Base-by-base conservation (phyloP, 2,113 vertebrate species). In the Nycticebus coucang region DNA sequence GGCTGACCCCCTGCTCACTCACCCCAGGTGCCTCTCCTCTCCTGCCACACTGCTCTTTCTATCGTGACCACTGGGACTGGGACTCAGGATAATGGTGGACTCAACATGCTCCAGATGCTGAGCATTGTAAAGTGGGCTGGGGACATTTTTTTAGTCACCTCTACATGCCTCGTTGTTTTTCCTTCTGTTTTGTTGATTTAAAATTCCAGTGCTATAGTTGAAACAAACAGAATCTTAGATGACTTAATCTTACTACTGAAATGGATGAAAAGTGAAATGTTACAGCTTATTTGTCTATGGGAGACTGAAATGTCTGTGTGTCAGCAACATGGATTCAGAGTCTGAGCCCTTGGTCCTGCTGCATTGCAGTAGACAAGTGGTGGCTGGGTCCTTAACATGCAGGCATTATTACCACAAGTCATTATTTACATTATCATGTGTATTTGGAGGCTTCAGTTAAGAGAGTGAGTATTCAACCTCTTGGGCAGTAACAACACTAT, bases 241-340 rank as follows among this genome's bases (percentile, higher is more conserved):
- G 80, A 79, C 17, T 37, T 68, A 53, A 69, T 64, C 59, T 77
- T 55, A 59, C 8, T 62, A 69, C 30, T 68, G 28, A 87, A 91
- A 72, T 6, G 89, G 60, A 84, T 28, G 24, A 71, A 89, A 88
- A 80, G 55, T 37, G 41, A 80, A 77, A 69, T 15, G 69, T 15
- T 74, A 45, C 45, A 28, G 50, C 41, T 53, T 5, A 5, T 15
- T 4, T 68, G 53, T 86, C 28, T 85, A 19, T 5, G 4, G n/a
- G 93, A 57, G 37, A 62, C 45, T 7, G 13, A 37, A 86, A 4
- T 12, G 41, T 10, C 17, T 4, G 19, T 30, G 0, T 28, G 57
- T 26, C 33, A 12, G 22, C 7, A 2, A 0, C 5, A 5, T 5
- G 1, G 22, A 30, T 3, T 50, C 50, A 17, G 11, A 66, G 35